phyloP scores from a whole-genome alignment of 2,797 vertebrate genomes.

The Sciurus carolinensis region DNA sequence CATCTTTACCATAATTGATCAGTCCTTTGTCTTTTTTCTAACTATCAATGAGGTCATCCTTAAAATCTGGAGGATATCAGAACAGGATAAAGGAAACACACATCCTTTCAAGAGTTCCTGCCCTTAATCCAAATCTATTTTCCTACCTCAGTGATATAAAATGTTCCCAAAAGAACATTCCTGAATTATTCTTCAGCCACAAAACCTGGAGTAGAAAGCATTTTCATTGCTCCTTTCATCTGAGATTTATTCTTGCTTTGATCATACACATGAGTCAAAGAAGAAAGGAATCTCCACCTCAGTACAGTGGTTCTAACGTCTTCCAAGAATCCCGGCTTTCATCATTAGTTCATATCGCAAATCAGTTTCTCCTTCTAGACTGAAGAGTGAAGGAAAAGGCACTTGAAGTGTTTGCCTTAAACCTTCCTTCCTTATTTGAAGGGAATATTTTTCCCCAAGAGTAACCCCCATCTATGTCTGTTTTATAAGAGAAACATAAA shows the following conservation, averaged over 20 bases:
- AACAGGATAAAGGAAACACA: background rate
- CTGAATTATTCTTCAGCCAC: background rate
- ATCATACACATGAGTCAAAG: background rate
- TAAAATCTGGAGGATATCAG: background rate
- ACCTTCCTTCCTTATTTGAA: background rate
- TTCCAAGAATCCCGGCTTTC: background rate
- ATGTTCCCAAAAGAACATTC: background rate
- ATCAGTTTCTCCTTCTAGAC: background rate
- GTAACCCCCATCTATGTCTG: background rate
- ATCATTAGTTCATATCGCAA: background rate
- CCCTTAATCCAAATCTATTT: background rate
- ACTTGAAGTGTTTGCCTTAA: background rate
- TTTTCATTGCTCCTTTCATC: background rate
- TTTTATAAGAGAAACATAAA: conserved; percentile 41
- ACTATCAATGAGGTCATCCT: background rate
- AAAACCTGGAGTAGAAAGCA: background rate
- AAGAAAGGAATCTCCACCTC: background rate
- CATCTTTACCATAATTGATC: background rate
- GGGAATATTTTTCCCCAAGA: background rate
- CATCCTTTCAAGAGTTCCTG: background rate
- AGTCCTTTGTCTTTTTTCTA: background rate
- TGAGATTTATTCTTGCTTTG: background rate
- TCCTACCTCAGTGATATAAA: background rate
- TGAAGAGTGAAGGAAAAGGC: background rate
- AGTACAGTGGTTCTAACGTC: background rate